Percentiles rank a stretch among this genome's conserved stretches.
Conservation (phyloP, 37 sponge, comb jelly and placozoan species). For the Halisarca cf. caerulea region DNA sequence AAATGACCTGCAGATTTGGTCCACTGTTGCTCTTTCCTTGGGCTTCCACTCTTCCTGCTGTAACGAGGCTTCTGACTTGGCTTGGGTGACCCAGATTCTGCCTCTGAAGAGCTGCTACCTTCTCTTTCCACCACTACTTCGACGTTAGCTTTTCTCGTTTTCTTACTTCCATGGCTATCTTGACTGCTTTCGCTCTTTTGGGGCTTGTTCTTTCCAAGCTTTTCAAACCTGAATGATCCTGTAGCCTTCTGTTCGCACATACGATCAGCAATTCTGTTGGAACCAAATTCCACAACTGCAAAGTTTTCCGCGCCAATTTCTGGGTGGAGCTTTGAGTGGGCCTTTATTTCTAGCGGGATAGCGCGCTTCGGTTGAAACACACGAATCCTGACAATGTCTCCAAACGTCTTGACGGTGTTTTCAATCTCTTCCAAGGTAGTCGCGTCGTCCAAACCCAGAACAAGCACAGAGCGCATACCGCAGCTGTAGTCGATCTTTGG, state of each 20-base stretch:
- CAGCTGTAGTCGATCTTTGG: conserved; percentile 69
- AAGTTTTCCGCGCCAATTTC: conserved; percentile 62
- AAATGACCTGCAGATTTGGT: not conserved
- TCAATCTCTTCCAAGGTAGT: conserved; percentile 51
- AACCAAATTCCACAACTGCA: conserved; percentile 74
- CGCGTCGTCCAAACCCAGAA: conserved; percentile 46
- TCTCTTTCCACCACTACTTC: not conserved
- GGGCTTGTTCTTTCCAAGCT: not conserved
- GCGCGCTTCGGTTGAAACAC: conserved; percentile 71
- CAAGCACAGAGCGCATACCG: conserved; percentile 56
- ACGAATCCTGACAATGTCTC: conserved; percentile 63
- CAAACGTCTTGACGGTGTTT: conserved; percentile 55
- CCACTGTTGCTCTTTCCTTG: not conserved
- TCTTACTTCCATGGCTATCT: not conserved
- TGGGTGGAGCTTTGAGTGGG: conserved; percentile 40
- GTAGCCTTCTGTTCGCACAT: conserved; percentile 24
- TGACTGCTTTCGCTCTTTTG: not conserved
- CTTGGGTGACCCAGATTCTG: conserved; percentile 4
- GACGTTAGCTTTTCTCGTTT: not conserved
- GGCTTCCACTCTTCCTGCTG: not conserved
- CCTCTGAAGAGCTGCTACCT: conserved; percentile 19
- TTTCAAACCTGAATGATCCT: not conserved
- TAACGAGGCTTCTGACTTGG: not conserved
- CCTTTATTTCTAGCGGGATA: conserved; percentile 77
- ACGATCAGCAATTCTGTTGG: conserved; percentile 45